Conservation (phyloP, 2,888 invertebrate species). For the Drosophila meridiana region DNA sequence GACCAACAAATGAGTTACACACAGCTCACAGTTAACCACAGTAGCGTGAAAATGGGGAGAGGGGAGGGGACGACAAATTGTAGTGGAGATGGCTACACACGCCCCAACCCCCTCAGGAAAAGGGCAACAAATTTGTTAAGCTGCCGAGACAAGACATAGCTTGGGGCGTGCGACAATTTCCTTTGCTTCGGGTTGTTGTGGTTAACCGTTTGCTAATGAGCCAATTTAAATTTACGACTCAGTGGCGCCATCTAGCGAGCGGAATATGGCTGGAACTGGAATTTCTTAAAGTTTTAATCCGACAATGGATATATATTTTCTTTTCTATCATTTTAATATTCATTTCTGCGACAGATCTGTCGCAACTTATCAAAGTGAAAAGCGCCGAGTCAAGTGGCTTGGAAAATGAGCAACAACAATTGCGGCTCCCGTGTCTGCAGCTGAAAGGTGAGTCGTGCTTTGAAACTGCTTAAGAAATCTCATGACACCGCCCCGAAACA, state of each 20-base stretch:
- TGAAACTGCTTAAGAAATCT: constrained; percentile 57
- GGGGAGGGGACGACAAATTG: background rate
- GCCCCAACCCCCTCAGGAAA: background rate
- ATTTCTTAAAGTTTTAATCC: constrained; percentile 18
- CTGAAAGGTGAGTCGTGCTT: constrained; percentile 67
- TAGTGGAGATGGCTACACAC: background rate
- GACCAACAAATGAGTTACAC: constrained; percentile 69
- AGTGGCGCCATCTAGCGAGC: constrained; percentile 28
- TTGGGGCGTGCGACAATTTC: constrained; percentile 20
- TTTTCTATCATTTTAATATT: constrained; percentile 23
- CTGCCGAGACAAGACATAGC: constrained; percentile 10
- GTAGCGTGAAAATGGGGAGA: background rate
- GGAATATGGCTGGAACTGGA: background rate
- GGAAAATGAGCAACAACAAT: constrained; percentile 68
- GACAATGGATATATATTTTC: constrained; percentile 14
- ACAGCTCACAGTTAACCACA: constrained; percentile 28
- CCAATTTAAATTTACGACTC: constrained; percentile 73
- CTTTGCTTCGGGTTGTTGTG: constrained; percentile 45
- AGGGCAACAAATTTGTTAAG: constrained; percentile 37
- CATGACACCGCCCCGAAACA: constrained; percentile 51
- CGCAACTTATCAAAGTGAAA: constrained; percentile 37
- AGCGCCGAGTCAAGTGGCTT: constrained; percentile 46
- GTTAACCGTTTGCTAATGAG: constrained; percentile 77
- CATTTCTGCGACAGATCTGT: constrained; percentile 14
- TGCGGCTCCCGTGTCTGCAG: constrained; percentile 44